phyloP scores from a whole-genome alignment of 2,888 invertebrate species.

The Cantharis flavilabris region DNA sequence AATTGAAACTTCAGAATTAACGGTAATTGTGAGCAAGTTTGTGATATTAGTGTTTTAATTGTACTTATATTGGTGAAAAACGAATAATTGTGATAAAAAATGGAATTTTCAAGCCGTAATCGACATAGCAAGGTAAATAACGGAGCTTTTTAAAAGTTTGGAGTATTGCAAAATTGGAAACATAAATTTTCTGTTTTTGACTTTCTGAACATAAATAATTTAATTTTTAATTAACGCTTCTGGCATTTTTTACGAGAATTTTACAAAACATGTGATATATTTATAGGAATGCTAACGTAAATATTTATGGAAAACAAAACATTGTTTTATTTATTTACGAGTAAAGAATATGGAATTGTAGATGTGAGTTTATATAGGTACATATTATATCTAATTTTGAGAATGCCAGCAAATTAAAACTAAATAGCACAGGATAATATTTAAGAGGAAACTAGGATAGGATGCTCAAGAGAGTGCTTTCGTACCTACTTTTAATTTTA shows the following conservation, averaged over 20 bases:
- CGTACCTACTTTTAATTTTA: not conserved
- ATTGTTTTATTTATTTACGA: not conserved
- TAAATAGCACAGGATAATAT: no score
- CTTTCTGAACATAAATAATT: not conserved
- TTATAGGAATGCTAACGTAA: not conserved
- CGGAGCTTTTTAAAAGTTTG: not conserved
- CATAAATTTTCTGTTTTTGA: not conserved
- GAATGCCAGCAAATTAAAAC: not conserved
- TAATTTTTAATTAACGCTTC: not conserved
- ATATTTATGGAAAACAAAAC: not conserved
- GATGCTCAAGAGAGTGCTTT: not conserved
- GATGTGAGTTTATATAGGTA: not conserved
- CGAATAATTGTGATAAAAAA: not conserved
- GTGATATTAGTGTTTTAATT: not conserved
- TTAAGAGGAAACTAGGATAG: not conserved
- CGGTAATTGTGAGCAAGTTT: constrained; percentile 1
- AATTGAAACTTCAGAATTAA: not conserved
- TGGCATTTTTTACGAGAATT: not conserved
- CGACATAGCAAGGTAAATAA: not conserved
- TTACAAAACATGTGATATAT: not conserved
- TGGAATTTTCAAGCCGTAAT: not conserved
- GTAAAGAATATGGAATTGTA: not conserved
- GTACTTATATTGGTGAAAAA: not conserved
- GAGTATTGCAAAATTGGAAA: not conserved
- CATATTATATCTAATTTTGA: not conserved